Evolutionary conservation across 2,113 vertebrate species (phyloP).

Genomic region (Sturnus vulgaris): DNA sequence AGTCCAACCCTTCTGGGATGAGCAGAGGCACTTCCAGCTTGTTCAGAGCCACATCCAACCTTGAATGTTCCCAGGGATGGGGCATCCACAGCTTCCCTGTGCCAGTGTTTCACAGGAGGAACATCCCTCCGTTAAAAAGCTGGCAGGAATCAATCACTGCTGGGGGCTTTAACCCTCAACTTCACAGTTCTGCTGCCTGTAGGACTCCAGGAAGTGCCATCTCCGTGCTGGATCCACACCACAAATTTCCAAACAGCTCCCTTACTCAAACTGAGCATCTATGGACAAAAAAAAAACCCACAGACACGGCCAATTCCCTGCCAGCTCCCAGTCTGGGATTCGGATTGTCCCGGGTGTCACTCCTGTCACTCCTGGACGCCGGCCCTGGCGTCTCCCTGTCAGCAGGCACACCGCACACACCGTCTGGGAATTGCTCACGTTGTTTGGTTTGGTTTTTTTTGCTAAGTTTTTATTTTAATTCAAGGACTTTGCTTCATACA

Average conservation of each 20-base stretch:
- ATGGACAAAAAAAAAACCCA: rapidly evolving
- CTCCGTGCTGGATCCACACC: neutral
- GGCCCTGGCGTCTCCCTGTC: neutral
- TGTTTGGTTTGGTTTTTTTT: constrained; percentile 42
- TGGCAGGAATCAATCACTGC: neutral
- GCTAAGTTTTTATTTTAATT: constrained; percentile 88
- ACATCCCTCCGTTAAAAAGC: neutral
- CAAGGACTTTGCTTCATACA: constrained; percentile 96
- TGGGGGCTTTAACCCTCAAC: neutral
- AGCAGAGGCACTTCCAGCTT: neutral
- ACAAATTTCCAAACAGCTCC: neutral
- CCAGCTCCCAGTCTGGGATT: neutral
- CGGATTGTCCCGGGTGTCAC: neutral
- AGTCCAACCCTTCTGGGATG: neutral
- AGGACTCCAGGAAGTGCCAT: neutral
- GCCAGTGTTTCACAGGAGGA: neutral
- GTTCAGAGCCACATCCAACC: neutral
- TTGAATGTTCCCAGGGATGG: neutral
- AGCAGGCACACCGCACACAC: constrained; percentile 44
- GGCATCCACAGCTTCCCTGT: neutral
- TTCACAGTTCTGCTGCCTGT: neutral
- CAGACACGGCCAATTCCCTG: rapidly evolving
- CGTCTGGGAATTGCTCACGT: neutral
- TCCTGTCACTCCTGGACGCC: neutral
- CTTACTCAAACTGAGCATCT: neutral